Conservation (phyloP, 2,888 invertebrate species). For the Rotaria magnacalcarata region DNA sequence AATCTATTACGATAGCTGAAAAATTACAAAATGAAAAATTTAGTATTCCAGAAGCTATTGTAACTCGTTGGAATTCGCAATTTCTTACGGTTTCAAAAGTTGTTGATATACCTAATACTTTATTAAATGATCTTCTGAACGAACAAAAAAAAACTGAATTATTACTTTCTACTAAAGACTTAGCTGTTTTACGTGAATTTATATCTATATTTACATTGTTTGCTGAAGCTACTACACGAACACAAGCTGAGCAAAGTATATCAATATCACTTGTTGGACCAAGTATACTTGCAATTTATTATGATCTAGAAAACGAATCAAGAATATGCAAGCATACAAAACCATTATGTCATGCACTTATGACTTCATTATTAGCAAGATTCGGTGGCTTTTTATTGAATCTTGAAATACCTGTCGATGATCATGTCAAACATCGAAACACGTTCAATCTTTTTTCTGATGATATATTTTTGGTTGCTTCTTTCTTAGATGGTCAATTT, state of each 20-base stretch:
- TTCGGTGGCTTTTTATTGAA: neutral
- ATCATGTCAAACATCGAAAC: neutral
- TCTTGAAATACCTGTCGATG: slow-evolving; percentile 10
- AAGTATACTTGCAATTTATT: neutral
- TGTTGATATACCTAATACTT: no score
- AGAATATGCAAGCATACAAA: neutral
- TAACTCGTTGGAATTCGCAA: neutral
- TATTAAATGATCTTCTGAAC: no score
- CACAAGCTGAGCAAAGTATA: neutral
- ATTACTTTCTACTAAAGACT: no score
- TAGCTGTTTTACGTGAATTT: no score
- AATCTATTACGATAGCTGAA: neutral
- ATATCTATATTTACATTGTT: no score
- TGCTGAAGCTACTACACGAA: neutral
- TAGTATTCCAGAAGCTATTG: slow-evolving; percentile 6
- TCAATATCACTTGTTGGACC: neutral
- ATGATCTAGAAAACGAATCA: slow-evolving; percentile 10
- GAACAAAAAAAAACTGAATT: no score
- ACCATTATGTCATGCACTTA: neutral
- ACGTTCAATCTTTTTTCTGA: neutral
- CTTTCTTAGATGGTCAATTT: neutral
- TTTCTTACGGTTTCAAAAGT: no score
- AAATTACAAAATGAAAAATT: neutral
- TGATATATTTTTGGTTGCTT: neutral
- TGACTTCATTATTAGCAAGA: neutral